Conservation (phyloP, 2,888 invertebrate genomes). For the Abrostola tripartita region DNA sequence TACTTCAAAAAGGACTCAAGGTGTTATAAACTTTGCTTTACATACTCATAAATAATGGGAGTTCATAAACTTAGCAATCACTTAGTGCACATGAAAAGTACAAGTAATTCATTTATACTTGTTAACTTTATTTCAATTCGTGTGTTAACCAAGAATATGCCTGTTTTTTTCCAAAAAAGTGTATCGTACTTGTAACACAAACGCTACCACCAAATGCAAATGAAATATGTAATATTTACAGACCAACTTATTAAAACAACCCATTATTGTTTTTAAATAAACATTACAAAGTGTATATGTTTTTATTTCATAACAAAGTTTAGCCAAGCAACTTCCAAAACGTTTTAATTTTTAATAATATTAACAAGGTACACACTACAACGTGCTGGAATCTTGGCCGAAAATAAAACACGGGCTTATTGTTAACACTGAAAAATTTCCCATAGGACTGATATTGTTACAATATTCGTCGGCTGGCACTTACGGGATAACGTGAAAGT, state of each 20-base stretch:
- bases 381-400: constrained; percentile 57
- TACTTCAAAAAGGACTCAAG: constrained; percentile 37
- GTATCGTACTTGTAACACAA: too few relatives aligned
- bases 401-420: constrained; percentile 67
- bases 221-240: too few relatives aligned
- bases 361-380: constrained; percentile 52
- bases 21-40: constrained; percentile 28
- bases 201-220: too few relatives aligned
- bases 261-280: not conserved
- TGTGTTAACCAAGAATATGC: too few relatives aligned
- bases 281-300: not conserved
- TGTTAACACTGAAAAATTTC: constrained; percentile 69
- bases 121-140: too few relatives aligned
- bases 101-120: constrained; percentile 15
- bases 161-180: too few relatives aligned
- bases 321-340: not conserved
- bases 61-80: constrained; percentile 12
- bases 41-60: constrained; percentile 24
- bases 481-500: constrained; percentile 30
- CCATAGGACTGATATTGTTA: constrained; percentile 63
- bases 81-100: constrained; percentile 3
- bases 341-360: constrained; percentile 33
- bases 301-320: constrained; percentile 1
- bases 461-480: constrained; percentile 60
- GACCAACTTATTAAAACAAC: too few relatives aligned